phyloP scores from a whole-genome alignment of 2,888 invertebrate species.

The Anarsia innoxiella region DNA sequence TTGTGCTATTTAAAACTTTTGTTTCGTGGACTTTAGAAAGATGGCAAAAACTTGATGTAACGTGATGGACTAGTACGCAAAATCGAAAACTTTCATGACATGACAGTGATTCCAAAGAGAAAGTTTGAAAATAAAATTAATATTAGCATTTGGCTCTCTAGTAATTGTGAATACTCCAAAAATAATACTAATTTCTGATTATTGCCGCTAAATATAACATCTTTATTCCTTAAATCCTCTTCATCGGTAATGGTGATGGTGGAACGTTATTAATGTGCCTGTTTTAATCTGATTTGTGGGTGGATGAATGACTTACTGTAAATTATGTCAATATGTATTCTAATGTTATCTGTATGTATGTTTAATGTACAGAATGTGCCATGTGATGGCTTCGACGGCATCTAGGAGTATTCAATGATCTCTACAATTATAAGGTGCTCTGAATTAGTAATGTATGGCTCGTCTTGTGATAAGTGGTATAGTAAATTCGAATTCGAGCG shows the following conservation, averaged over 20 bases:
- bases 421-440: conserved; percentile 77
- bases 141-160: conserved; percentile 57
- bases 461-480: conserved; percentile 64
- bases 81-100: too few species aligned
- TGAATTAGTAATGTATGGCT: conserved; percentile 67
- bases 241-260: too few species aligned
- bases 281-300: conserved; percentile 32
- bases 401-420: conserved; percentile 64
- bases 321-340: conserved; percentile 67
- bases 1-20: conserved; percentile 1
- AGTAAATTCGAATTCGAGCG: conserved; percentile 58
- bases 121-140: conserved; percentile 22
- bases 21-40: neutral
- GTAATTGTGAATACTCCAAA: conserved; percentile 50
- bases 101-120: conserved; percentile 39
- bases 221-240: neutral
- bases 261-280: conserved; percentile 51
- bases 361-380: conserved; percentile 59
- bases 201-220: neutral
- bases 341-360: conserved; percentile 51
- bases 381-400: conserved; percentile 62
- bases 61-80: too few species aligned
- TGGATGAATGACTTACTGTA: conserved; percentile 48
- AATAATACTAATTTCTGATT: neutral
- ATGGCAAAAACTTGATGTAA: too few species aligned